Conservation (phyloP, 1,140 invertebrate species). For the Drosophila saltans region DNA sequence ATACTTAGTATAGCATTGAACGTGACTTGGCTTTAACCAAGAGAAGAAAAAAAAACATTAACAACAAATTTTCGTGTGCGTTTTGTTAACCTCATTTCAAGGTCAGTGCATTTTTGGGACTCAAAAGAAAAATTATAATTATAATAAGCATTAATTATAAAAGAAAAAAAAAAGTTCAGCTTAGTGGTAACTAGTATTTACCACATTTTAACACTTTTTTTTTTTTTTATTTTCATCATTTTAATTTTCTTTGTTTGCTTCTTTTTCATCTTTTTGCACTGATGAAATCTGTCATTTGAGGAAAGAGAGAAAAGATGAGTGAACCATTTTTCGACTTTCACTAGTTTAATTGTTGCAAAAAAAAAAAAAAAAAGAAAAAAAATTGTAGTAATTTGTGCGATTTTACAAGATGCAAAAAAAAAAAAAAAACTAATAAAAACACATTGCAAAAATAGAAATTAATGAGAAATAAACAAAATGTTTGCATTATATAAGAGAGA, state of each 20-base stretch:
- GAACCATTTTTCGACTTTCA: constrained; percentile 66
- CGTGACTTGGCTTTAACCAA: constrained; percentile 64
- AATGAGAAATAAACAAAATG: constrained; percentile 4
- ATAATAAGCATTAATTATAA: constrained; percentile 18
- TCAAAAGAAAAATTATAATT: neutral
- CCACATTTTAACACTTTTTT: constrained; percentile 22
- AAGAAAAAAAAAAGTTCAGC: neutral
- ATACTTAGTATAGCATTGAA: constrained; percentile 59
- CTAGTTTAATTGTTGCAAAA: constrained; percentile 74
- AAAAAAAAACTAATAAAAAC: constrained; percentile 14
- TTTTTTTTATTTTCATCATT: constrained; percentile 25
- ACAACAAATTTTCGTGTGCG: neutral
- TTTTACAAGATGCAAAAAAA: constrained; percentile 23
- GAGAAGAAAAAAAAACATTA: neutral
- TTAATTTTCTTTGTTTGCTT: constrained; percentile 18
- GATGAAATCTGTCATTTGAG: constrained; percentile 46
- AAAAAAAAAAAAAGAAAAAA: constrained; percentile 29
- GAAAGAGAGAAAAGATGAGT: constrained; percentile 22
- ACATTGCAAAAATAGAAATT: constrained; percentile 9
- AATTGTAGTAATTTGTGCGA: constrained; percentile 46
- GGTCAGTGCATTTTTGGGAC: constrained; percentile 49
- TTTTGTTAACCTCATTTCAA: constrained; percentile 45
- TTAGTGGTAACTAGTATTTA: neutral
- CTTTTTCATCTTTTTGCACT: constrained; percentile 12
- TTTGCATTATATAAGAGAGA: constrained; percentile 1